phyloP scores from a whole-genome alignment of 53 echinoderm and acorn worm species.

The Arbacia lixula region DNA sequence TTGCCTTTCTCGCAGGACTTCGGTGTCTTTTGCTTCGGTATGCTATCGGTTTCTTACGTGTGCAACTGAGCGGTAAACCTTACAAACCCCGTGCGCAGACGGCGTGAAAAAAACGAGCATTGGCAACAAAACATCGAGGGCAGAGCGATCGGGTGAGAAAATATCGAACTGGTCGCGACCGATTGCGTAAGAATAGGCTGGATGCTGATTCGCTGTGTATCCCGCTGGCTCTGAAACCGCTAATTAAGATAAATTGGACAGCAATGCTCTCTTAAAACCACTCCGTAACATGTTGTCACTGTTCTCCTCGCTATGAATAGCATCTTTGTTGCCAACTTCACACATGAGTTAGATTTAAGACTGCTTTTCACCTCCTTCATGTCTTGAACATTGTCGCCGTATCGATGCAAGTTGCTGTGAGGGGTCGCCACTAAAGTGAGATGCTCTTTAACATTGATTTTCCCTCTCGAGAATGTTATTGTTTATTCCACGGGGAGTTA shows the following conservation, averaged over 20 bases:
- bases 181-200: constrained; percentile 34
- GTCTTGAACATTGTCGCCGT: too few species aligned
- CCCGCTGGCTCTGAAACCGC: neutral
- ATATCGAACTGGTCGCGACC: constrained; percentile 14
- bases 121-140: neutral
- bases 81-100: constrained; percentile 4
- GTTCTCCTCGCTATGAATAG: neutral
- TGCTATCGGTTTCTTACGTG: constrained; percentile 24
- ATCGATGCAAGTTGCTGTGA: too few species aligned
- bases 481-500: too few species aligned
- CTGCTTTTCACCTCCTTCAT: neutral
- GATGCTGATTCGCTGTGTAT: neutral
- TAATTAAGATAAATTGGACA: constrained; percentile 32
- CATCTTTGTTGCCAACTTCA: constrained; percentile 5
- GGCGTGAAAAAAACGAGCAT: constrained; percentile 9
- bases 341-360: constrained; percentile 6
- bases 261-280: constrained; percentile 3
- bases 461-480: too few species aligned
- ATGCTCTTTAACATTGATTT: too few species aligned
- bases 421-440: too few species aligned
- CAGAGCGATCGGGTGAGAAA: constrained; percentile 32
- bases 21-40: constrained; percentile 6
- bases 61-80: constrained; percentile 7
- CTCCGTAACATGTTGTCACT: constrained; percentile 13
- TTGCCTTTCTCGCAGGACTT: neutral